Conservation (phyloP, 2,113 vertebrate genomes). For the Cnemophilus loriae region DNA sequence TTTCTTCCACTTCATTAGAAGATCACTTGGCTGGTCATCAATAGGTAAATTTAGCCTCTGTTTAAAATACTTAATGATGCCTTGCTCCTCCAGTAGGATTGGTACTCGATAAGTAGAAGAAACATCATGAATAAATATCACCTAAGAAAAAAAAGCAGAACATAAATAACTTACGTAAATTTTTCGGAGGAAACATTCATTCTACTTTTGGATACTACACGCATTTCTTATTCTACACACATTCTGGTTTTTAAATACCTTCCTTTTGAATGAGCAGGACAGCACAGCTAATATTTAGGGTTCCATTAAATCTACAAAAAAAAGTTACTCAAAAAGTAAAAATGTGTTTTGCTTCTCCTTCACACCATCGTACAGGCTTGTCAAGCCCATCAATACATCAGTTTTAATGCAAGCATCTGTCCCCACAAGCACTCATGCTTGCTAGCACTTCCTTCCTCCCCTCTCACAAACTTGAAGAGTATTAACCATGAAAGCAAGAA, state of each 20-base stretch:
- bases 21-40: conserved; percentile 67
- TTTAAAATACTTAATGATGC: conserved; percentile 75
- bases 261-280: neutral
- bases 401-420: neutral
- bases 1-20: conserved; percentile 76
- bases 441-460: neutral
- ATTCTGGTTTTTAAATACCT: neutral
- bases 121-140: conserved; percentile 81
- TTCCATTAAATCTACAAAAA: neutral
- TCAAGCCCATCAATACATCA: neutral
- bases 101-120: conserved; percentile 79
- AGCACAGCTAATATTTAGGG: neutral
- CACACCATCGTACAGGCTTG: neutral
- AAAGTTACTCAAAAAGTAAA: neutral
- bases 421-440: neutral
- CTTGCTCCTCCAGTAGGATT: conserved; percentile 78
- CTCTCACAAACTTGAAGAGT: neutral
- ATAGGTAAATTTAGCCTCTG: conserved; percentile 75
- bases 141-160: conserved; percentile 45
- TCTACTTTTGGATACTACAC: neutral
- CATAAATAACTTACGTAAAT: neutral
- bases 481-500: neutral
- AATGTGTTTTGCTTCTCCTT: neutral
- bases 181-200: neutral
- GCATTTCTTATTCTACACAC: neutral